Conservation (phyloP, 1,140 invertebrate species). For the Psix sp. region DNA sequence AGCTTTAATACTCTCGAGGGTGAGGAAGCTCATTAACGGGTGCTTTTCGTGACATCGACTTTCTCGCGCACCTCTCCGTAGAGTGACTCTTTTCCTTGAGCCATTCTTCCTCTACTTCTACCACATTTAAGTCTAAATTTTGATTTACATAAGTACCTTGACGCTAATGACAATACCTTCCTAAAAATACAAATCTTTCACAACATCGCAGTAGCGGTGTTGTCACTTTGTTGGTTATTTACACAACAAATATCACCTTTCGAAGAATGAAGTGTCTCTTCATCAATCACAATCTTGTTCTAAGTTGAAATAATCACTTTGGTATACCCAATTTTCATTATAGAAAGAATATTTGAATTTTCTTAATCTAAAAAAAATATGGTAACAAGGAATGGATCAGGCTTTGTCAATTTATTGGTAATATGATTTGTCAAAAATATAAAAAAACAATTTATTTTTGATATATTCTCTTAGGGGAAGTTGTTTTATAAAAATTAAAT, state of each 20-base stretch:
- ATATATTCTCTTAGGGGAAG: too few species aligned
- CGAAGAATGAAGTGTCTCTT: slow-evolving; percentile 2
- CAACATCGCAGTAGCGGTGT: background rate
- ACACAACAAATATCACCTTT: slow-evolving; percentile 19
- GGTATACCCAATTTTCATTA: slow-evolving; percentile 23
- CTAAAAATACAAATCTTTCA: slow-evolving; percentile 34
- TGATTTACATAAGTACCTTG: slow-evolving; percentile 50
- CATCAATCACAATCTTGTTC: slow-evolving; percentile 24
- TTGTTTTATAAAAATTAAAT: too few species aligned
- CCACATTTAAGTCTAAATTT: slow-evolving; percentile 19
- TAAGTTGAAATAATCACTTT: slow-evolving; percentile 31
- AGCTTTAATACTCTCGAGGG: slow-evolving; percentile 71
- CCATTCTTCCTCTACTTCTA: background rate
- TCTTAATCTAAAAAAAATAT: too few species aligned
- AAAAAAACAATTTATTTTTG: too few species aligned
- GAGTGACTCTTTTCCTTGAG: slow-evolving; percentile 16
- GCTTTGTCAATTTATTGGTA: too few species aligned
- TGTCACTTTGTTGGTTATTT: slow-evolving; percentile 17
- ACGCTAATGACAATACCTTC: slow-evolving; percentile 45
- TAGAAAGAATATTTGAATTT: too few species aligned
- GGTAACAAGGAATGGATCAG: too few species aligned
- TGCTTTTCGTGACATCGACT: slow-evolving; percentile 71
- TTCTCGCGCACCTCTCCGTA: slow-evolving; percentile 18
- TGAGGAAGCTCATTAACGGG: slow-evolving; percentile 77
- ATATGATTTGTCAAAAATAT: too few species aligned